Conservation (phyloP, 2,888 invertebrate species). For the Oligia strigilis region DNA sequence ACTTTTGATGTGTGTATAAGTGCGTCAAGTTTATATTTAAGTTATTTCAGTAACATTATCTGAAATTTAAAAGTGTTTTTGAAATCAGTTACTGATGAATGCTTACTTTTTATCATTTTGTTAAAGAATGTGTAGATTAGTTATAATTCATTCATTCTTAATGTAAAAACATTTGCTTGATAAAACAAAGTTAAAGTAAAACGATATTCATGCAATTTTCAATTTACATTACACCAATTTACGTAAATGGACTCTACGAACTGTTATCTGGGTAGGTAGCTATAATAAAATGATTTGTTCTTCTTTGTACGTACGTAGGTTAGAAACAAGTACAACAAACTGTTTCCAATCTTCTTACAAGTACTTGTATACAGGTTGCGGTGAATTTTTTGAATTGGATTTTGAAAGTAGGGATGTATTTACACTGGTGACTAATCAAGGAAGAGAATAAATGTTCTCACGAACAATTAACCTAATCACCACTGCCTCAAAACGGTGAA, state of each 20-base stretch:
- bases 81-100: constrained; percentile 19
- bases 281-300: constrained; percentile 27
- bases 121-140: neutral
- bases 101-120: neutral
- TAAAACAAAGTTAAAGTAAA: neutral
- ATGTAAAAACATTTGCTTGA: neutral
- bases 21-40: constrained; percentile 26
- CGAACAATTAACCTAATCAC: too few species aligned
- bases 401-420: neutral
- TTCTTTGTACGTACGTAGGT: constrained; percentile 36
- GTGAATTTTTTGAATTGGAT: neutral
- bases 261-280: neutral
- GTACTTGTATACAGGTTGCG: constrained; percentile 50
- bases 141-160: neutral
- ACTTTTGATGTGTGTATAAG: too few species aligned
- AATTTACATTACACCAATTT: constrained; percentile 13
- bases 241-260: constrained; percentile 20
- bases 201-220: neutral
- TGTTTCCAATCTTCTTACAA: constrained; percentile 60
- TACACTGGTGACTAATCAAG: neutral
- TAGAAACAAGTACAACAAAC: constrained; percentile 53
- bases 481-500: neutral
- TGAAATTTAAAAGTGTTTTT: constrained; percentile 20
- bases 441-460: neutral
- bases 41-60: constrained; percentile 10